Base-by-base conservation (phyloP, 1,140 invertebrate genomes). In the Drosophila kurseongensis region DNA sequence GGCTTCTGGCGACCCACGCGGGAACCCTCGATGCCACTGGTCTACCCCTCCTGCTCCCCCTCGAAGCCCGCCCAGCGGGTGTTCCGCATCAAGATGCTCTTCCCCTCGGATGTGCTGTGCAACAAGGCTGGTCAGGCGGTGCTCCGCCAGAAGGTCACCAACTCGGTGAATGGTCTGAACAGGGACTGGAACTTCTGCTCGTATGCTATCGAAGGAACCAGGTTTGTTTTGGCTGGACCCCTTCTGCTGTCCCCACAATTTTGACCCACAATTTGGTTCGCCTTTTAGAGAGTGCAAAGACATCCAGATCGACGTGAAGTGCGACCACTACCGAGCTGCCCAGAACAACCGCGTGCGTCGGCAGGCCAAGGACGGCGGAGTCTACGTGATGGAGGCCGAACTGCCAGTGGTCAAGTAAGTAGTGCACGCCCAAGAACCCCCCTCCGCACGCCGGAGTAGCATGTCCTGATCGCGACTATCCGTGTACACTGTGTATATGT, bases 161-260 rank as follows among this genome's bases (percentile, higher is more conserved):
- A 96, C 78, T 97, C 97, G 14, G 96, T 98, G 23, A 97, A 98
- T 76, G 95, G 97, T 40, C 93, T 98, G 14, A 98, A 98, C 84
- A 94, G 97, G 78, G 96, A 98, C 75, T 98, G 97, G 97, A 97
- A 97, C 93, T 97, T 98, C 95, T 98, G 97, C 91, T 97, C 97
- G 0, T 97, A 97, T 80, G 96, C 96, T 75, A 94, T 96, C n/a
- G 96, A 97, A 36, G 92, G 92, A 44, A 92, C 91, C 4, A 80
- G 82, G 81, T 88, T 5, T 4, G 66, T 72, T 0, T 0, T n/a
- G 23, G 45, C 2, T 0, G 7, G 16, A 0, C 12, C 0, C 1
- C 12, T 7, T 13, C 6, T 3, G 2, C 1, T 0, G n/a, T 8
- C 1, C 1, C 23, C 23, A 23, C 0, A 5, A 18, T 10, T n/a